These are phyloP conservation scores for Sabellastarte sp. DNA, from an alignment of 2,888 invertebrate species.

Conservation along the genomic window DNA sequence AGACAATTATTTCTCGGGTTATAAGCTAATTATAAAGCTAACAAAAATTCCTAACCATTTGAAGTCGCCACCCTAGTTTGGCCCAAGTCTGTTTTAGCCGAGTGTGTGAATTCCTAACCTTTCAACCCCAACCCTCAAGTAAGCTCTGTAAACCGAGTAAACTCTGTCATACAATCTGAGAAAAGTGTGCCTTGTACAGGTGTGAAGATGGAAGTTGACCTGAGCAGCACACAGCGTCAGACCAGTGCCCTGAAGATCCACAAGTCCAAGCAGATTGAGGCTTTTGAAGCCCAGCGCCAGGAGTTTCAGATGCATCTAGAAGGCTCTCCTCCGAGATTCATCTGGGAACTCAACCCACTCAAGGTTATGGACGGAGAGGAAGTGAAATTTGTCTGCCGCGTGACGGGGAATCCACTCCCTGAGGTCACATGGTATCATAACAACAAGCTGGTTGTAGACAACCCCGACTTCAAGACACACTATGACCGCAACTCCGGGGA, in stretches of 20 bases:
- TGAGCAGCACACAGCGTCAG: conserved; percentile 11
- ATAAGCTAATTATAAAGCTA: no score
- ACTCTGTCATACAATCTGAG: no score
- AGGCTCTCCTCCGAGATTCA: conserved; percentile 27
- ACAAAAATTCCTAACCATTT: no score
- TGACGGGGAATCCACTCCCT: conserved; percentile 88
- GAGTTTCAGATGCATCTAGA: conserved; percentile 25
- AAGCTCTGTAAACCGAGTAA: no score
- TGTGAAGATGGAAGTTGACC: conserved; percentile 27
- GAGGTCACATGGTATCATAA: conserved; percentile 96
- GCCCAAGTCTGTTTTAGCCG: no score
- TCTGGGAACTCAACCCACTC: conserved; percentile 26
- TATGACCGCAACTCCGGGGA: conserved; percentile 51
- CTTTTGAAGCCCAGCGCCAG: conserved; percentile 30
- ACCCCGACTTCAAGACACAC: conserved; percentile 43
- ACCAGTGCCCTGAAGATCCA: conserved; percentile 12
- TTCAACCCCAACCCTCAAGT: no score
- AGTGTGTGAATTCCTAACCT: no score
- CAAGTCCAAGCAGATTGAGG: conserved; percentile 18
- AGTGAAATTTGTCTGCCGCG: conserved; percentile 48
- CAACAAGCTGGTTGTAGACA: conserved; percentile 58
- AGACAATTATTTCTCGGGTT: no score
- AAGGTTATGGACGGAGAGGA: conserved; percentile 55
- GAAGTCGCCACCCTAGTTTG: no score
- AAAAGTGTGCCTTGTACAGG: no score